Conservation (phyloP, 2,888 invertebrate species). For the Pteria penguin region DNA sequence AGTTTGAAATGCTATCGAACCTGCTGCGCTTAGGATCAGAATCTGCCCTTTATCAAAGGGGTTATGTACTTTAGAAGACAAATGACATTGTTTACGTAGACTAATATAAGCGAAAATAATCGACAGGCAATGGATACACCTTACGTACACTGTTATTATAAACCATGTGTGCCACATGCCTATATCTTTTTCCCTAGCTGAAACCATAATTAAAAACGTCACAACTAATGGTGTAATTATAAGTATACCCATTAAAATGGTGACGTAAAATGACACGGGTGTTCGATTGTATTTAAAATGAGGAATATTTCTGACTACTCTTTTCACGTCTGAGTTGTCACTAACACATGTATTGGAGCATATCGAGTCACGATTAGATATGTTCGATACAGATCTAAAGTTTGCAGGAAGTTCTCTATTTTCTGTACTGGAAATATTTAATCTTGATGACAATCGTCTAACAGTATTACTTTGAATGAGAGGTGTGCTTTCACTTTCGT, state of each 20-base stretch:
- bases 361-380: neutral
- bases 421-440: too few relatives aligned
- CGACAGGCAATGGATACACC: neutral
- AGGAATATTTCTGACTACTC: too few relatives aligned
- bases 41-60: neutral
- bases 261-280: neutral
- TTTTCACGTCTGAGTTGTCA: neutral
- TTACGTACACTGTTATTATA: neutral
- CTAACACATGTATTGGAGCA: neutral
- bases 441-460: neutral
- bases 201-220: neutral
- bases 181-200: neutral
- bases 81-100: neutral
- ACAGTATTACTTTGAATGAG: neutral
- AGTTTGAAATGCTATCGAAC: neutral
- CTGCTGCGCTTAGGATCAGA: conserved; percentile 11
- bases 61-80: neutral
- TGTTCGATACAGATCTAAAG: neutral
- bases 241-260: neutral
- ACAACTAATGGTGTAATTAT: neutral
- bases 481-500: neutral
- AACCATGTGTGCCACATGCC: neutral
- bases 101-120: neutral
- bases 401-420: neutral
- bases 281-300: neutral